Percentiles rank a stretch among this genome's conserved stretches.
These are phyloP conservation scores for Calameuta idolon DNA, from an alignment of 2,888 invertebrate species.

Conservation along the genomic window DNA sequence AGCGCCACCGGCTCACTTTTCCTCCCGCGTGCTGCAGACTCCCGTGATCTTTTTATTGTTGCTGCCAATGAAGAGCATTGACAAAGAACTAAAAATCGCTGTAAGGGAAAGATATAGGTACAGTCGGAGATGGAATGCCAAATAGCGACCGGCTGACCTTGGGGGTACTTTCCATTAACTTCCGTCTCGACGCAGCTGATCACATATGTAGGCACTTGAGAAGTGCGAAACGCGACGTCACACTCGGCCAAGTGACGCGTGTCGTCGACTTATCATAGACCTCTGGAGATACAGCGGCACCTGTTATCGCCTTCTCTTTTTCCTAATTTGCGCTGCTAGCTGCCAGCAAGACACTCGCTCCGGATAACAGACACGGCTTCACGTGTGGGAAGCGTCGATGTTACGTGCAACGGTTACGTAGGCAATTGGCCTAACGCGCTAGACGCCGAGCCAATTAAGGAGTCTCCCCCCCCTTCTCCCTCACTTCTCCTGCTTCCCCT, in stretches of 20 bases:
- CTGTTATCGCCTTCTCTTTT: slow-evolving; percentile 7
- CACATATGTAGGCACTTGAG: neutral
- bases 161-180: neutral
- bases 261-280: neutral
- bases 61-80: neutral
- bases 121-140: neutral
- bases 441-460: slow-evolving; percentile 56
- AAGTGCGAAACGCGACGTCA: neutral
- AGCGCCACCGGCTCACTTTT: neutral
- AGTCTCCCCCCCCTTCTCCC: slow-evolving; percentile 40
- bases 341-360: neutral
- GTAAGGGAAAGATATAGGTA: neutral
- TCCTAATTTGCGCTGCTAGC: neutral
- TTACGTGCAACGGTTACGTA: slow-evolving; percentile 42
- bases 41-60: neutral
- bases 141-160: neutral
- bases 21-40: neutral
- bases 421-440: slow-evolving; percentile 56
- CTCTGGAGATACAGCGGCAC: neutral
- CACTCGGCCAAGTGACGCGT: neutral
- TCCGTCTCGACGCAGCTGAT: neutral
- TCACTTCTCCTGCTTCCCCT: slow-evolving; percentile 19
- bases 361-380: slow-evolving; percentile 16
- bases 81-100: neutral
- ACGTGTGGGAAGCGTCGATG: slow-evolving; percentile 55